phyloP scores from a whole-genome alignment of 1,140 invertebrate species.

The Goniozus legneri region DNA sequence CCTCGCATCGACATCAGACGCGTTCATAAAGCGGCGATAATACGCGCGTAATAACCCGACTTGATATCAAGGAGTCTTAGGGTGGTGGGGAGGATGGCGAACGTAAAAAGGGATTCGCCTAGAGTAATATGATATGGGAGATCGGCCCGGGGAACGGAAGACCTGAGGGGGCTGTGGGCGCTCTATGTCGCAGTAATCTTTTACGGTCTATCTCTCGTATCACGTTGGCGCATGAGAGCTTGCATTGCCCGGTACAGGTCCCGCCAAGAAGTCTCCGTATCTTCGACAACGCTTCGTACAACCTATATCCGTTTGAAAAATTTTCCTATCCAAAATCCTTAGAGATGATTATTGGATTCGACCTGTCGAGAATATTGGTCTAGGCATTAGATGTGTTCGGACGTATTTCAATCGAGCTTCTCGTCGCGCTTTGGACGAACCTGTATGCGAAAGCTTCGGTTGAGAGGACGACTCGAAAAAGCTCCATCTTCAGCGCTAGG shows the following conservation, averaged over 20 bases:
- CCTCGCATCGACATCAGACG: slow-evolving; percentile 24
- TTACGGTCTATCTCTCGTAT: slow-evolving; percentile 46
- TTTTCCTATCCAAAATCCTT: no score
- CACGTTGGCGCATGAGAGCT: slow-evolving; percentile 28
- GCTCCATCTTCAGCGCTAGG: slow-evolving; percentile 31
- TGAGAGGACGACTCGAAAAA: slow-evolving; percentile 43
- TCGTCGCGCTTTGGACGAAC: slow-evolving; percentile 21
- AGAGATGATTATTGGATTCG: no score
- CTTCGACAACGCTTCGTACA: no score
- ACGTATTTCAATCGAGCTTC: no score
- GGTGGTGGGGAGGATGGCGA: slow-evolving; percentile 14
- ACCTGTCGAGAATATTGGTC: no score
- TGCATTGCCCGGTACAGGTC: slow-evolving; percentile 26
- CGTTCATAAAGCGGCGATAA: slow-evolving; percentile 33
- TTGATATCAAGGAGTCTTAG: slow-evolving; percentile 17
- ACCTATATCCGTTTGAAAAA: no score
- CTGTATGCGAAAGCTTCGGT: slow-evolving; percentile 27
- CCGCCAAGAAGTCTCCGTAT: slow-evolving; percentile 30
- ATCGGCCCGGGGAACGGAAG: slow-evolving; percentile 32
- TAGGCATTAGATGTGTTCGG: no score
- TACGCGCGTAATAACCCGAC: slow-evolving; percentile 41
- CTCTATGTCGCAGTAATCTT: slow-evolving; percentile 47
- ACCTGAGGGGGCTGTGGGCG: slow-evolving; percentile 6
- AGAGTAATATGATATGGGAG: slow-evolving; percentile 48
- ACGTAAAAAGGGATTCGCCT: slow-evolving; percentile 37